Conservation (phyloP, 2,113 vertebrate species). For the Grus americana region DNA sequence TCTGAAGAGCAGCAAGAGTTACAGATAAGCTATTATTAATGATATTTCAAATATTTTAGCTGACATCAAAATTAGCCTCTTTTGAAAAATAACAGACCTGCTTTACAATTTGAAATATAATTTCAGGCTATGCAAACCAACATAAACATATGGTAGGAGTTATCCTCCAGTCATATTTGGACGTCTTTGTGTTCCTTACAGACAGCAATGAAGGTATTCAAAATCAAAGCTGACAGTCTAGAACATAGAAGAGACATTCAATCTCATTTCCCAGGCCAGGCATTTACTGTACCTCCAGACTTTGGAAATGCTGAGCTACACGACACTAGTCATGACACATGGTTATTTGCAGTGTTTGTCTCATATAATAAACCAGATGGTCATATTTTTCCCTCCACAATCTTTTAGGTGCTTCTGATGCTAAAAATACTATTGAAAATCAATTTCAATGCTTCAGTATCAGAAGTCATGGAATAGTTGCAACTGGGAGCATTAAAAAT, state of each 20-base stretch:
- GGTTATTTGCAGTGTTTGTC: not conserved
- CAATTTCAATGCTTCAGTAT: not conserved
- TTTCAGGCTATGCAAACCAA: not conserved
- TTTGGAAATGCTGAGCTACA: not conserved
- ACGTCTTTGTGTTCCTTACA: not conserved
- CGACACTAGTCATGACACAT: not conserved
- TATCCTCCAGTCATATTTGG: not conserved
- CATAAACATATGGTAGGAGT: not conserved
- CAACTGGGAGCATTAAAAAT: not conserved
- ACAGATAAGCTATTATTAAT: not conserved
- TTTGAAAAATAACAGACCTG: not conserved
- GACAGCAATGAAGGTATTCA: not conserved
- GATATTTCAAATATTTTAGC: not conserved
- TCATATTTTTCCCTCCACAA: not conserved
- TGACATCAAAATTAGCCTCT: not conserved
- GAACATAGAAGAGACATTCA: not conserved
- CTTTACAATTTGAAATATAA: not conserved
- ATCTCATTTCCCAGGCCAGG: not conserved
- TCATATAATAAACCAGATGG: not conserved
- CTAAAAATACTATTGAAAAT: not conserved
- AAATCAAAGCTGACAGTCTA: not conserved
- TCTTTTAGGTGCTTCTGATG: not conserved
- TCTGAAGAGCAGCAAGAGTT: not conserved
- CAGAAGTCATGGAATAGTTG: not conserved
- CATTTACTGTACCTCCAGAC: not conserved